Conservation (phyloP, 2,888 invertebrate genomes). For the Hydroisotoma schaefferi region DNA sequence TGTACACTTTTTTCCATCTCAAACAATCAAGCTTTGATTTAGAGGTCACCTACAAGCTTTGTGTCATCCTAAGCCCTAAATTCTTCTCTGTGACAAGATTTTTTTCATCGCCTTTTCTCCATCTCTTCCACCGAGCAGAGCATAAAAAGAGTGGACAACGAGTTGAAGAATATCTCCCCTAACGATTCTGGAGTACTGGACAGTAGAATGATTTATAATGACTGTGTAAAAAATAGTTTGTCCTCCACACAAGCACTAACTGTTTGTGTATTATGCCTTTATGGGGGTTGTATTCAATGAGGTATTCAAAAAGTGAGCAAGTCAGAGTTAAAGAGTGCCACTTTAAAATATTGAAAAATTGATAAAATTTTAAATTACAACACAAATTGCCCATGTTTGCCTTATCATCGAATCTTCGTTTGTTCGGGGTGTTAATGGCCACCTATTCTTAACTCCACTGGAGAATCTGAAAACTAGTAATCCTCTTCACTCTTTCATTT, state of each 20-base stretch:
- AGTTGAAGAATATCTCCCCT: neutral
- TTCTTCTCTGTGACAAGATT: neutral
- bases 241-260: too few species aligned
- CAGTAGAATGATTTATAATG: neutral
- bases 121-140: neutral
- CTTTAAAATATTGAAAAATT: neutral
- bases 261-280: too few species aligned
- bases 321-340: too few species aligned
- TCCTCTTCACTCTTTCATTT: too few species aligned
- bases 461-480: too few species aligned
- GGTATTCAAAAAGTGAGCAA: neutral
- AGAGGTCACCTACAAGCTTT: neutral
- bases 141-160: neutral
- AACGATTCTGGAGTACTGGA: neutral
- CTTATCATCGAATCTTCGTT: neutral
- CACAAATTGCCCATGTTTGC: neutral
- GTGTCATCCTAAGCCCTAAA: slow-evolving; percentile 2
- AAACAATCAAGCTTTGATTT: slow-evolving; percentile 1
- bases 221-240: neutral
- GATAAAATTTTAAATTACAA: slow-evolving; percentile 1
- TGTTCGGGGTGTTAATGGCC: slow-evolving; percentile 3
- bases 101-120: neutral
- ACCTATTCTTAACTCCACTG: neutral
- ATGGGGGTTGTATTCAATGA: too few species aligned
- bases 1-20: too few species aligned